Conservation (phyloP, 2,113 vertebrate genomes). For the Toxotes chatareus region DNA sequence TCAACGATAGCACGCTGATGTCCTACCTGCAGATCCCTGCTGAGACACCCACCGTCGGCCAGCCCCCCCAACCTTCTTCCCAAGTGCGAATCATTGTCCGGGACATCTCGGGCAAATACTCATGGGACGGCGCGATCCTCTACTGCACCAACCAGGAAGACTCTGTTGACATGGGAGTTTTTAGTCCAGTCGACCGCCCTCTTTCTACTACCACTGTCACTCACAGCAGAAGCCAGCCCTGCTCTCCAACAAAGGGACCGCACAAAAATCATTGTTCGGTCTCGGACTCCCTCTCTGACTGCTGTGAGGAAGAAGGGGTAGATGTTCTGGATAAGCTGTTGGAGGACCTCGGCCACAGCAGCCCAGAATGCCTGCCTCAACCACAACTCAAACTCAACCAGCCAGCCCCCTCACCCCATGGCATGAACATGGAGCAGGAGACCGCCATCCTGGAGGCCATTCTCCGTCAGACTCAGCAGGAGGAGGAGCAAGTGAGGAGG, state of each 20-base stretch:
- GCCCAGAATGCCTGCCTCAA: constrained; percentile 93
- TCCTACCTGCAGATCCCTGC: constrained; percentile 94
- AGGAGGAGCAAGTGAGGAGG: constrained; percentile 85
- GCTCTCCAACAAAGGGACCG: constrained; percentile 56
- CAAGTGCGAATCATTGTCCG: constrained; percentile 95
- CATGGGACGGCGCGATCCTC: constrained; percentile 93
- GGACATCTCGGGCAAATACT: constrained; percentile 98
- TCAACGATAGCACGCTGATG: constrained; percentile 96
- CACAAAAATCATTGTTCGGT: constrained; percentile 41
- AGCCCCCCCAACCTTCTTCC: constrained; percentile 80
- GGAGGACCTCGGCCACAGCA: constrained; percentile 89
- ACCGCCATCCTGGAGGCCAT: constrained; percentile 88
- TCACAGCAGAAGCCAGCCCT: constrained; percentile 45
- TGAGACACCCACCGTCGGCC: constrained; percentile 56
- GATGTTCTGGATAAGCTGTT: constrained; percentile 91
- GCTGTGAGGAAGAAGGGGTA: constrained; percentile 80
- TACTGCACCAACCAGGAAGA: constrained; percentile 90
- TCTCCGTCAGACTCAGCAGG: constrained; percentile 86
- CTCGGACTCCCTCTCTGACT: constrained; percentile 56
- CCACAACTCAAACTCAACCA: constrained; percentile 90
- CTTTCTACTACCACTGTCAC: constrained; percentile 4
- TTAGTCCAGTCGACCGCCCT: constrained; percentile 39
- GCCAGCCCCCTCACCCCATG: constrained; percentile 88
- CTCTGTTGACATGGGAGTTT: constrained; percentile 49
- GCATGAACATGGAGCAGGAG: constrained; percentile 92